Evolutionary conservation across 1,140 invertebrate species (phyloP), one percentile per base, ranked within the genome.

Genomic region (Zaprionus lachaisei): DNA sequence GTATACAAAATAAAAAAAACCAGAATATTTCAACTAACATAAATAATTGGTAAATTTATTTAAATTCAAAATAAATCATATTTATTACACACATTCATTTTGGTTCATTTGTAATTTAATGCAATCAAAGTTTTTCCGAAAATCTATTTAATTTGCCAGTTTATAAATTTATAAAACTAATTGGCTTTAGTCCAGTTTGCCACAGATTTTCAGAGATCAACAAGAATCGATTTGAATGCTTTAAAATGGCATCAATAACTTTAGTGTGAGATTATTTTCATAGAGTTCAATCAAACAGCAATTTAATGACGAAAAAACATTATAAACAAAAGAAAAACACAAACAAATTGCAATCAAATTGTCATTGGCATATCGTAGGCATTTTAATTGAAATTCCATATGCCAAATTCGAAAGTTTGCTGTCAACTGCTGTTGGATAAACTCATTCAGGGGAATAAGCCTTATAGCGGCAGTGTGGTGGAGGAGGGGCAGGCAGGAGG

Each of bases 331-430:
- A 49, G 0, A 26, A 44, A 14, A 64, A 34, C 9, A 38, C 34
- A 44, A 74, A 63, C 31, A 63, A 56, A 77, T 72, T 67, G 38
- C 74, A 72, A 73, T 67, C 47, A 73, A 68, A 73, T 44, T 44
- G 26, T 41, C 63, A 77, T 77, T 73, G 47, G 57, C 70, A 77
- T 68, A 73, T 77, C 26, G 60, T 58, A 64, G 76, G 66, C 60
- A 78, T 74, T 78, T 74, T 75, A 70, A 78, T 78, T 78, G 72
- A 78, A 75, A 78, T 70, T 78, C 67, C 68, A 73, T 58, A 72
- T 67, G 70, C 51, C 37, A 38, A 34, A 26, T 44, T 47, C 56
- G n/a, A 71, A 60, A 73, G 26, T 58, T 65, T 72, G 49, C 38
- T 78, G 69, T 72, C 63, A 77, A 68, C 67, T 51, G 41, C 20